These are phyloP conservation scores for Heterotis niloticus DNA, from an alignment of 2,113 vertebrate species.

Conservation along the genomic window DNA sequence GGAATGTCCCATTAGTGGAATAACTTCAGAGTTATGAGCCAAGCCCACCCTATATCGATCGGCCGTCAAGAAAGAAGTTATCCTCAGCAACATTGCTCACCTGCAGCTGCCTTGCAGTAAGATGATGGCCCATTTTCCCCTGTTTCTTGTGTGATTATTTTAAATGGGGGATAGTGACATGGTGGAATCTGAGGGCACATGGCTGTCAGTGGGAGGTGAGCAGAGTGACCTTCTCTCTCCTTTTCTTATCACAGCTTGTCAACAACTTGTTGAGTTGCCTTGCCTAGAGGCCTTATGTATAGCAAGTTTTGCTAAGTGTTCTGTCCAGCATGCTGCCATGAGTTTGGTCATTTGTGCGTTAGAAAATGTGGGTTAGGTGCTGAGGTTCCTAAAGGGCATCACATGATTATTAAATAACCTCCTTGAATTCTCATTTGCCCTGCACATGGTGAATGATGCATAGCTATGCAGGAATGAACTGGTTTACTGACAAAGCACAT, in stretches of 20 bases:
- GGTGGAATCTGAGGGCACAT: conserved; percentile 3
- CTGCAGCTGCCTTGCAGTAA: background rate
- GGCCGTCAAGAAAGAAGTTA: background rate
- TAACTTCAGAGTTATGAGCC: background rate
- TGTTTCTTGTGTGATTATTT: conserved; percentile 8
- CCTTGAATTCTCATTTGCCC: background rate
- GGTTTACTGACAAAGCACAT: background rate
- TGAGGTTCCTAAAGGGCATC: background rate
- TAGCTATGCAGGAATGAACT: background rate
- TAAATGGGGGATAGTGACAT: conserved; percentile 24
- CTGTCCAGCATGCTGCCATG: background rate
- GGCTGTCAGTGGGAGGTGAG: background rate
- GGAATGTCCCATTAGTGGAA: background rate
- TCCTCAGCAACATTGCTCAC: background rate
- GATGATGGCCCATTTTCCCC: conserved; percentile 12
- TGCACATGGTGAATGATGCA: background rate
- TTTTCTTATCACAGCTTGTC: conserved; percentile 4
- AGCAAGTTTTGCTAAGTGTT: background rate
- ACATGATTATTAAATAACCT: background rate
- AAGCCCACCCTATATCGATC: background rate
- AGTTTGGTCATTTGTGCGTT: background rate
- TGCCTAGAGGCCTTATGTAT: conserved; percentile 6
- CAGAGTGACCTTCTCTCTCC: background rate
- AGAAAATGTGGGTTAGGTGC: background rate
- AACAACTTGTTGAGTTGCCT: conserved; percentile 13